Conservation (phyloP, 2,113 vertebrate genomes). For the Nothocercus nigrocapillus region DNA sequence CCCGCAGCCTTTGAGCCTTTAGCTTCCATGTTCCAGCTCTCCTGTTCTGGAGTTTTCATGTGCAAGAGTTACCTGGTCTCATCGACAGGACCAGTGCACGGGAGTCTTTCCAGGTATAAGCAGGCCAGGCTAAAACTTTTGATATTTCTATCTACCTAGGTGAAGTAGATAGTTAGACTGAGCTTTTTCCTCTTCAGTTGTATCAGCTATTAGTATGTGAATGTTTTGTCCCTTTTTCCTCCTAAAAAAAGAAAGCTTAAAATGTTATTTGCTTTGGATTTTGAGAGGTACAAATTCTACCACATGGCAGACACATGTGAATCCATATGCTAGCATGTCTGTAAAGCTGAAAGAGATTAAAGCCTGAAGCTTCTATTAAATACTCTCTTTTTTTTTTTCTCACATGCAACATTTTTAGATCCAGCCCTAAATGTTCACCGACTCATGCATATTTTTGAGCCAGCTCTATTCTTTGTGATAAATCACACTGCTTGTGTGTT, state of each 20-base stretch:
- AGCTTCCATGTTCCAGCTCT: background rate
- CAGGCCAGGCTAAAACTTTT: background rate
- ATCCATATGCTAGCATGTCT: constrained; percentile 74
- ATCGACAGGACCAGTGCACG: background rate
- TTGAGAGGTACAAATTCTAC: constrained; percentile 58
- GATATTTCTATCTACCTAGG: background rate
- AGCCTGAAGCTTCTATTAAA: constrained; percentile 66
- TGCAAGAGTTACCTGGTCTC: background rate
- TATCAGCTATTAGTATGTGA: constrained; percentile 11
- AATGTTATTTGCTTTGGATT: constrained; percentile 74
- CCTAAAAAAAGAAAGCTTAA: constrained; percentile 59
- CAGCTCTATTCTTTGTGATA: constrained; percentile 23
- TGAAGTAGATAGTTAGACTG: background rate
- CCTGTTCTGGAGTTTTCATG: background rate
- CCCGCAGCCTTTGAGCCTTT: background rate
- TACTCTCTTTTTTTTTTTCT: constrained; percentile 47
- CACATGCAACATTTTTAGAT: constrained; percentile 61
- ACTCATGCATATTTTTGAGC: constrained; percentile 51
- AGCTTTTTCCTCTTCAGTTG: background rate
- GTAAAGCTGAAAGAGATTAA: constrained; percentile 58
- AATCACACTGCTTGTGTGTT: constrained; percentile 16
- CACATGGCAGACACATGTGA: constrained; percentile 72
- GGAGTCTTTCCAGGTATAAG: background rate
- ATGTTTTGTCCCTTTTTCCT: constrained; percentile 49
- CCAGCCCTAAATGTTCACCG: constrained; percentile 33